Conservation (phyloP, 2,113 vertebrate species). For the Oreotrochilus melanogaster region DNA sequence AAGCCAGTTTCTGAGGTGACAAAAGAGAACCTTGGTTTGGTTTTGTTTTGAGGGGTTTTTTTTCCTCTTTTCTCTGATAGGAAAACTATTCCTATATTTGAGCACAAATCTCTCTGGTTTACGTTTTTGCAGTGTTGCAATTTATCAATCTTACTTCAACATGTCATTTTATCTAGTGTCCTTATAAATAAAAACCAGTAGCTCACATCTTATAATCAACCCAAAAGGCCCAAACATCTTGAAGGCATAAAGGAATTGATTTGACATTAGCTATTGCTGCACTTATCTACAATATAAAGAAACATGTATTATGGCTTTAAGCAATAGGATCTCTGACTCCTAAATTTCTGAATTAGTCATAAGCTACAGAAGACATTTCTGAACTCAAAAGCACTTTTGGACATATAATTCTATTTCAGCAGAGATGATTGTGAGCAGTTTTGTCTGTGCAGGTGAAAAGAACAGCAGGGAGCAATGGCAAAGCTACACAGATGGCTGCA, state of each 20-base stretch:
- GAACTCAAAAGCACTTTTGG: background rate
- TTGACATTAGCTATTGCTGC: conserved; percentile 5
- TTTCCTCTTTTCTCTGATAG: background rate
- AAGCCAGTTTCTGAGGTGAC: conserved; percentile 53
- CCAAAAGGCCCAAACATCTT: conserved; percentile 1
- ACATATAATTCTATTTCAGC: background rate
- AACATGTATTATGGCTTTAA: background rate
- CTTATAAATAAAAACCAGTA: background rate
- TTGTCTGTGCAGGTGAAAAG: background rate
- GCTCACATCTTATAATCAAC: background rate
- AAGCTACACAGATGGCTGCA: background rate
- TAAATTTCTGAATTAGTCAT: conserved; percentile 2
- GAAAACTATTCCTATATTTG: background rate
- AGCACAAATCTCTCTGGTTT: conserved; percentile 1
- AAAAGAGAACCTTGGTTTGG: background rate
- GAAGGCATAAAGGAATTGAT: conserved; percentile 6
- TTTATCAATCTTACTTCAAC: conserved; percentile 51
- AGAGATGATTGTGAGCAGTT: background rate
- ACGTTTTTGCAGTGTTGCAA: conserved; percentile 14
- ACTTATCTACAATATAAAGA: conserved; percentile 39
- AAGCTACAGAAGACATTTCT: background rate
- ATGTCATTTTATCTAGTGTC: conserved; percentile 29
- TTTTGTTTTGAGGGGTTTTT: background rate
- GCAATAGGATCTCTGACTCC: background rate
- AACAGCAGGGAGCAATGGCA: background rate